phyloP scores from a whole-genome alignment of 2,113 vertebrate genomes.

The Mionectes macconnelli region DNA sequence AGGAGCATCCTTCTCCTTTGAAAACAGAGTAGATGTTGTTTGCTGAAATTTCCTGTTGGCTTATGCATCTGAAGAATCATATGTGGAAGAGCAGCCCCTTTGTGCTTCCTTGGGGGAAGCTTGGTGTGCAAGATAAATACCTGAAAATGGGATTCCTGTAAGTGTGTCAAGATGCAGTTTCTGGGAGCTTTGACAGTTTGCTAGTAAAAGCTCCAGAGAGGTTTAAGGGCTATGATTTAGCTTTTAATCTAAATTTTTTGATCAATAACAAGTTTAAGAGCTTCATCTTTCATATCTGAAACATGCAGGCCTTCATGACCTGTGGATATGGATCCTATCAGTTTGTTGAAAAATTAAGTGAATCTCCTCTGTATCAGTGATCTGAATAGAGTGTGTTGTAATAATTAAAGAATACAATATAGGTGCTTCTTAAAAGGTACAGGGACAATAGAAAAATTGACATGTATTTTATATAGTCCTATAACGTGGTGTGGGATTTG shows the following conservation, averaged over 20 bases:
- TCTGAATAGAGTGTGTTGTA: background rate
- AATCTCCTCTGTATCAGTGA: background rate
- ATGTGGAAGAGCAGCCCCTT: background rate
- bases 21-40: background rate
- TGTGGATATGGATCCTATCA: background rate
- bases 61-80: background rate
- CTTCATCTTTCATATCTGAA: background rate
- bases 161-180: background rate
- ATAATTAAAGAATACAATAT: background rate
- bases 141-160: background rate
- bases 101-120: background rate
- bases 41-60: background rate
- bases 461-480: background rate
- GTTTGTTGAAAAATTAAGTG: background rate
- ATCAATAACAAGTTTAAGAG: background rate
- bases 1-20: background rate
- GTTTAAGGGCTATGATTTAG: background rate
- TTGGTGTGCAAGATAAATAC: background rate
- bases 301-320: background rate
- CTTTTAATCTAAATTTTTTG: background rate
- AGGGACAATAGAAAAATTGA: background rate
- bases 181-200: background rate
- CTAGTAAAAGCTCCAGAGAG: background rate
- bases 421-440: background rate
- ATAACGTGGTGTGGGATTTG: background rate